phyloP scores from a whole-genome alignment of 2,888 invertebrate species.

The Micropterix aruncella region DNA sequence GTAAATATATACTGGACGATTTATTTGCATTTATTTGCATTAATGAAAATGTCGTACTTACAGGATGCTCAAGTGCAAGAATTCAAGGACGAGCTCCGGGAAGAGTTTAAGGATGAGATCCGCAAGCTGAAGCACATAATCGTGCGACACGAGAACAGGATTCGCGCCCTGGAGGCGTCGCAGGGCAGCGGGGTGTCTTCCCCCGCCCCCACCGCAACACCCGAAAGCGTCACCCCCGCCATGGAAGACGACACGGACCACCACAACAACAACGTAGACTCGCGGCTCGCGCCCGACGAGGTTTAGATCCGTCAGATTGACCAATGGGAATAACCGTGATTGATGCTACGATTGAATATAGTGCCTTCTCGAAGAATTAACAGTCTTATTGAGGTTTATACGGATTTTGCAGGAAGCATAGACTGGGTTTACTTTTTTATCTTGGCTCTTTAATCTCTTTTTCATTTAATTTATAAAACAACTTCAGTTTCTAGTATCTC shows the following conservation, averaged over 20 bases:
- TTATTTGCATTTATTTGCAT: no score
- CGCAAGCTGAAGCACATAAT: constrained; percentile 88
- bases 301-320: constrained; percentile 30
- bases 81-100: constrained; percentile 73
- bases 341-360: no score
- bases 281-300: constrained; percentile 43
- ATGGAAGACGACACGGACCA: constrained; percentile 14
- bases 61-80: constrained; percentile 70
- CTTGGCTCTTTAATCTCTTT: no score
- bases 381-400: no score
- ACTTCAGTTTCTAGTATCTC: no score
- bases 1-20: no score
- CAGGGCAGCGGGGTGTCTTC: constrained; percentile 14
- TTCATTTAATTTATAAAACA: no score
- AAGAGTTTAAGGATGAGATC: constrained; percentile 64
- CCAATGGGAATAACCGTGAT: no score
- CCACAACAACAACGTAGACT: constrained; percentile 22
- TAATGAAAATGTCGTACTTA: no score
- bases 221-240: constrained; percentile 24
- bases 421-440: no score
- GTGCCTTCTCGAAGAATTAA: no score
- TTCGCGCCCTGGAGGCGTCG: constrained; percentile 59
- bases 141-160: constrained; percentile 83
- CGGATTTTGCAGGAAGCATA: no score
- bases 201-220: constrained; percentile 21